phyloP scores from a whole-genome alignment of 2,888 invertebrate genomes.

The Rotaria socialis region DNA sequence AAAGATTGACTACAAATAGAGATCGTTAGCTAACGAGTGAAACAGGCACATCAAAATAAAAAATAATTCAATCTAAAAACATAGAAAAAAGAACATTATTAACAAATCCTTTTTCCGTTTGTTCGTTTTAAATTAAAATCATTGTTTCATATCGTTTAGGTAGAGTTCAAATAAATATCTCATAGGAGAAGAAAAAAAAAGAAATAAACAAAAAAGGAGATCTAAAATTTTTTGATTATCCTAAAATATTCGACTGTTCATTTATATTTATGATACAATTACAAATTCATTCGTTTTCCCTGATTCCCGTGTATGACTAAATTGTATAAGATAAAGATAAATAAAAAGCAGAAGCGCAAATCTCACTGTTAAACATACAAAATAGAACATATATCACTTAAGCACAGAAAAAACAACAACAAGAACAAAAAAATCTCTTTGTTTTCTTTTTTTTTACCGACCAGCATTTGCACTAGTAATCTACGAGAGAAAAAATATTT shows the following conservation, averaged over 20 bases:
- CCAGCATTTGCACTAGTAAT: neutral
- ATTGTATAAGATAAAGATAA: neutral
- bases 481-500: neutral
- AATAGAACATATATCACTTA: constrained; percentile 22
- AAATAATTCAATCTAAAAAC: constrained; percentile 21
- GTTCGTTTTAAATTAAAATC: neutral
- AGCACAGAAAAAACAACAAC: neutral
- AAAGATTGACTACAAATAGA: neutral
- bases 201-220: neutral
- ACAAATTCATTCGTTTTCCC: neutral
- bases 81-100: neutral
- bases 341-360: neutral
- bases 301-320: constrained; percentile 12
- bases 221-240: neutral
- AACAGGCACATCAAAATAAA: neutral
- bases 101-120: too few relatives aligned
- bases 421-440: neutral
- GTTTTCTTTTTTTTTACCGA: neutral
- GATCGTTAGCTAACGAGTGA: neutral
- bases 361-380: constrained; percentile 7
- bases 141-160: neutral
- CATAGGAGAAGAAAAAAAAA: neutral
- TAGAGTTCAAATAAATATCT: neutral
- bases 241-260: constrained; percentile 25
- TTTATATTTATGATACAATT: neutral